Percentiles rank a stretch among this genome's conserved stretches.
phyloP scores from a whole-genome alignment of 2,888 invertebrate species.

The Ormyrus pomaceus region DNA sequence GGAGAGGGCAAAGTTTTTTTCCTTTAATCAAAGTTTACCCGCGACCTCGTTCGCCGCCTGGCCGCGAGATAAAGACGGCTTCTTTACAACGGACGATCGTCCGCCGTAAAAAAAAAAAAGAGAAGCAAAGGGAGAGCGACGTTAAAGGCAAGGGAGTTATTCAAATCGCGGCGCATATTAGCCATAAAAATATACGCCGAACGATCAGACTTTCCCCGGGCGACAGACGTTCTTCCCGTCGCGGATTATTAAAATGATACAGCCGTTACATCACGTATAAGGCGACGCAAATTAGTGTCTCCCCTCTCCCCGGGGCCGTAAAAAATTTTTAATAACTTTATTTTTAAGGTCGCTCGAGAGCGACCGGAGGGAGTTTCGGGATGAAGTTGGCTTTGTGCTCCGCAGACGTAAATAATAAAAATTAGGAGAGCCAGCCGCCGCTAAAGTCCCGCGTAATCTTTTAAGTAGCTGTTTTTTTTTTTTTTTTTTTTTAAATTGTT shows the following conservation, averaged over 20 bases:
- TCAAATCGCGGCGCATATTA: slow-evolving; percentile 37
- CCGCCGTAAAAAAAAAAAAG: slow-evolving; percentile 7
- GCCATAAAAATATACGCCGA: slow-evolving; percentile 21
- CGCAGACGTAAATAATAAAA: too few relatives aligned
- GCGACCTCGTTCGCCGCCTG: slow-evolving; percentile 37
- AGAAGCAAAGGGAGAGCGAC: not conserved
- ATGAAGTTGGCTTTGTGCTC: too few relatives aligned
- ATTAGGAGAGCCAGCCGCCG: too few relatives aligned
- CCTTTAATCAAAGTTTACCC: slow-evolving; percentile 52
- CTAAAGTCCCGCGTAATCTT: too few relatives aligned
- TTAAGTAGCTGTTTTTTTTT: too few relatives aligned
- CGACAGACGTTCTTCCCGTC: slow-evolving; percentile 10
- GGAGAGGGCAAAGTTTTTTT: slow-evolving; percentile 25
- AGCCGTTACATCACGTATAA: slow-evolving; percentile 11
- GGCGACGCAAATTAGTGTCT: slow-evolving; percentile 22
- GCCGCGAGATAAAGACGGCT: slow-evolving; percentile 5
- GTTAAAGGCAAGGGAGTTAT: slow-evolving; percentile 33
- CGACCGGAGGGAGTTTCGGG: too few relatives aligned
- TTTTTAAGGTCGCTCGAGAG: slow-evolving; percentile 1
- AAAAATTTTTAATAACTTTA: slow-evolving; percentile 30
- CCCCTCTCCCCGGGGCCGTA: slow-evolving; percentile 2
- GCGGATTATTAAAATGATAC: slow-evolving; percentile 41
- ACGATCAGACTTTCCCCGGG: slow-evolving; percentile 39
- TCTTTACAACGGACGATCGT: not conserved
- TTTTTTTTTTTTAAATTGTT: too few relatives aligned